Evolutionary conservation across 2,113 vertebrate genomes (phyloP), one percentile per base, ranked within the genome.

Genomic region (Xiphophorus maculatus): DNA sequence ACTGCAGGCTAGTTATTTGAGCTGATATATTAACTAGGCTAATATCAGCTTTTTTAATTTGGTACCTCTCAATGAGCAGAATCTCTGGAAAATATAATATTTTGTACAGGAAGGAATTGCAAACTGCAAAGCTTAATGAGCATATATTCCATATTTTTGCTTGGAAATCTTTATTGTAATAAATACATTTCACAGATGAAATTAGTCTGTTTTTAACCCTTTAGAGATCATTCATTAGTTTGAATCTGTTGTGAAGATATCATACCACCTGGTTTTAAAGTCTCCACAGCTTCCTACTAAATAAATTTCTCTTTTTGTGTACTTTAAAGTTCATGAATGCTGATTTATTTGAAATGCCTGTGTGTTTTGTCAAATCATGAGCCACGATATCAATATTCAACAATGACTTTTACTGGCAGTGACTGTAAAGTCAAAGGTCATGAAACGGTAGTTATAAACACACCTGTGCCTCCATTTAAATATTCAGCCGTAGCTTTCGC

Each of bases 401-500:
- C 58, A 70, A 64, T 28, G 13, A 30, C 17, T 66, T 30, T 40
- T 0, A 12, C 0, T 15, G 64, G 73, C 76, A 65, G 58, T 37
- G 62, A 63, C 58, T 77, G 63, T 42, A 11, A 27, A 74, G 83
- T 69, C 82, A 83, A 67, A 80, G 83, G 79, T 85, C 75, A 65
- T 25, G 76, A 75, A 77, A 66, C 58, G 48, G 54, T 68, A 54
- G 73, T 76, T 66, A 71, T 60, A 2, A 76, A 44, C 35, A 7
- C 33, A 44, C 83, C 63, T 76, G 48, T 77, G 54, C 83, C 76
- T 22, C 13, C 61, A 35, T 80, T 88, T 73, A 82, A 82, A 87
- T 88, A 90, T 89, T 91, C 66, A 90, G 76, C 69, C 65, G 66
- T 63, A 63, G 74, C 80, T 64, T 30, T 83, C 73, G 63, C 88